Conservation (phyloP, 2,888 invertebrate species). For the Gymnosoma rotundatum region DNA sequence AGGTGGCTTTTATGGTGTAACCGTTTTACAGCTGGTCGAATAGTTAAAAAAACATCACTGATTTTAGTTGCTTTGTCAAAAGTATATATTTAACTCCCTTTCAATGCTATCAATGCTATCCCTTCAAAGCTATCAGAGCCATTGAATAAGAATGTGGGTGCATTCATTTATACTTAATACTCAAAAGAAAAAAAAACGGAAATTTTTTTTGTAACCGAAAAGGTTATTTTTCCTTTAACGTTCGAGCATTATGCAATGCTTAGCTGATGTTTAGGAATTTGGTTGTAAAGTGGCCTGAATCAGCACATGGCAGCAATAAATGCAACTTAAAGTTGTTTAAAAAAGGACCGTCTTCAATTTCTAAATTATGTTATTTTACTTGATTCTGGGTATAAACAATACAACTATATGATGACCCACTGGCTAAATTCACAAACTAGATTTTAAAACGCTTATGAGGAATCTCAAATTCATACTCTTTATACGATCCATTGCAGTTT, state of each 20-base stretch:
- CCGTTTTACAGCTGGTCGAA: neutral
- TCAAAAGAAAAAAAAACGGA: neutral
- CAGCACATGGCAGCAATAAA: constrained; percentile 30
- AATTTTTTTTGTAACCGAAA: neutral
- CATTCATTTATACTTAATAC: neutral
- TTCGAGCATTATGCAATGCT: constrained; percentile 30
- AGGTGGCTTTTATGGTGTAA: constrained; percentile 1
- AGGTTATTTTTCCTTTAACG: too few relatives aligned
- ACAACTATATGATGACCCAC: neutral
- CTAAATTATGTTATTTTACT: neutral
- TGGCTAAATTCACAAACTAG: neutral
- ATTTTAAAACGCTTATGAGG: neutral
- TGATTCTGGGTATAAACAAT: neutral
- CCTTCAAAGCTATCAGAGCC: too few relatives aligned
- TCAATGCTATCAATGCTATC: too few relatives aligned
- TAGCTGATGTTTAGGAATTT: constrained; percentile 24
- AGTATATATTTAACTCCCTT: too few relatives aligned
- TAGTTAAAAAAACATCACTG: too few relatives aligned
- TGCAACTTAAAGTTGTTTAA: neutral
- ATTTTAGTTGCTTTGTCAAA: too few relatives aligned
- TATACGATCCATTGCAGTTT: constrained; percentile 5
- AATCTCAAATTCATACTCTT: neutral
- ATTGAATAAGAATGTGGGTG: too few relatives aligned
- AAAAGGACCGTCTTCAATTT: constrained; percentile 7
- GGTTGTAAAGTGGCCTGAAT: constrained; percentile 31